Percentiles rank a stretch among this genome's conserved stretches.
These are phyloP conservation scores for Aphaenogaster ashmeadi DNA, from an alignment of 1,140 invertebrate species.

Conservation along the genomic window DNA sequence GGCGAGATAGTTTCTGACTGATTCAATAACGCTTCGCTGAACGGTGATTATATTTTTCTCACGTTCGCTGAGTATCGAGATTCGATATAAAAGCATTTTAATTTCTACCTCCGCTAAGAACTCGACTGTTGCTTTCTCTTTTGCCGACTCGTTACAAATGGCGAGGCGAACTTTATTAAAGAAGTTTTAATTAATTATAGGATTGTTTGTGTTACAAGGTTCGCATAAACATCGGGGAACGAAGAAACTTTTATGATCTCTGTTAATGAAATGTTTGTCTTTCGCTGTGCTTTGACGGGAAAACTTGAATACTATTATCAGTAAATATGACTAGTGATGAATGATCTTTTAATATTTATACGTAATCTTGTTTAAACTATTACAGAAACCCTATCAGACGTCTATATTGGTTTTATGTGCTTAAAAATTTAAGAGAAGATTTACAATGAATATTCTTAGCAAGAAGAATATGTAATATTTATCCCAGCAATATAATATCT, in stretches of 20 bases:
- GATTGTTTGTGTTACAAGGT: conserved; percentile 28
- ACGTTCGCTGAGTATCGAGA: conserved; percentile 28
- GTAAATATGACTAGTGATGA: not conserved
- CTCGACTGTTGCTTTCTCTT: conserved; percentile 15
- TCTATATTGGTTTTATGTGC: not conserved
- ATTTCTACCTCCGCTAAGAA: conserved; percentile 41
- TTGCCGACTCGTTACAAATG: conserved; percentile 36
- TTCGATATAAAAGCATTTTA: conserved; percentile 42
- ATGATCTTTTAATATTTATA: not conserved
- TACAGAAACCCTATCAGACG: not conserved
- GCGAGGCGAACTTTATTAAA: conserved; percentile 42
- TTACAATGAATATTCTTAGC: not conserved
- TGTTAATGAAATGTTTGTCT: conserved; percentile 46
- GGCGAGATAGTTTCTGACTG: not conserved
- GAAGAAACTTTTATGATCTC: conserved; percentile 24
- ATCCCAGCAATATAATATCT: not conserved
- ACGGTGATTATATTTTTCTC: conserved; percentile 43
- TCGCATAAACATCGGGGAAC: not conserved
- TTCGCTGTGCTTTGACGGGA: not conserved
- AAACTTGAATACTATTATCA: not conserved
- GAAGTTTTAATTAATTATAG: conserved; percentile 64
- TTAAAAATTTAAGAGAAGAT: not conserved
- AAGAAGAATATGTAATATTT: not conserved
- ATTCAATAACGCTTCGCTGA: conserved; percentile 14
- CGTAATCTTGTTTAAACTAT: not conserved